Evolutionary conservation across 2,113 vertebrate species (phyloP).

Genomic region (Syrmaticus mikado): DNA sequence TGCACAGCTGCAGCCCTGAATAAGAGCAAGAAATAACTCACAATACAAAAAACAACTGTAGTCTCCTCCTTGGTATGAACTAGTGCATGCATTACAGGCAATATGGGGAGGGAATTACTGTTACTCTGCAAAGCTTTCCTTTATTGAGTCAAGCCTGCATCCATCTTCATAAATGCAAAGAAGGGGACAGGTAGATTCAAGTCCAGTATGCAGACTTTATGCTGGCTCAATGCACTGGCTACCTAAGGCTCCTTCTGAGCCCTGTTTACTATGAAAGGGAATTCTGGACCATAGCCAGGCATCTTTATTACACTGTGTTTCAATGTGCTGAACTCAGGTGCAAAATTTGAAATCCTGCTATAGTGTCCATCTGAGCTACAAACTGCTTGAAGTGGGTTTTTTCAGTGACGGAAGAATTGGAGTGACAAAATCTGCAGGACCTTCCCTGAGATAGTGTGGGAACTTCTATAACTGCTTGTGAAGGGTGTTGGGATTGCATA

Average conservation of each 20-base stretch:
- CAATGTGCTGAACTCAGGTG: not conserved
- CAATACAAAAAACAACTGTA: not conserved
- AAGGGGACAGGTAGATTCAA: not conserved
- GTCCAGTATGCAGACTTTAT: not conserved
- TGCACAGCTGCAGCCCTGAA: not conserved
- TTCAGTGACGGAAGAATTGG: not conserved
- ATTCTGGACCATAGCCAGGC: not conserved
- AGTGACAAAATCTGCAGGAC: not conserved
- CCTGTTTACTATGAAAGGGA: not conserved
- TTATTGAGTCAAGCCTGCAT: not conserved
- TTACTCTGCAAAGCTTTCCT: not conserved
- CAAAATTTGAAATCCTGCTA: not conserved
- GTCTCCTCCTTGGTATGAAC: not conserved
- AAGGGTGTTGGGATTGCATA: not conserved
- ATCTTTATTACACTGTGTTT: accelerated
- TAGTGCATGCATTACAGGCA: not conserved
- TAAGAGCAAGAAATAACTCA: not conserved
- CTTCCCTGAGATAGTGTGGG: not conserved
- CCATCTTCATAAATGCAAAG: accelerated
- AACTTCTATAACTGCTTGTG: not conserved
- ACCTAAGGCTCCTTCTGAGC: not conserved
- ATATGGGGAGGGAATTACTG: too few species aligned
- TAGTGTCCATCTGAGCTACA: not conserved
- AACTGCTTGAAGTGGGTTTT: not conserved
- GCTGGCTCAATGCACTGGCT: not conserved